A percentile compares a stretch with the other conserved stretches of the same genome.
phyloP scores from a whole-genome alignment of 2,888 invertebrate genomes.

The Aproaerema taeniolella region DNA sequence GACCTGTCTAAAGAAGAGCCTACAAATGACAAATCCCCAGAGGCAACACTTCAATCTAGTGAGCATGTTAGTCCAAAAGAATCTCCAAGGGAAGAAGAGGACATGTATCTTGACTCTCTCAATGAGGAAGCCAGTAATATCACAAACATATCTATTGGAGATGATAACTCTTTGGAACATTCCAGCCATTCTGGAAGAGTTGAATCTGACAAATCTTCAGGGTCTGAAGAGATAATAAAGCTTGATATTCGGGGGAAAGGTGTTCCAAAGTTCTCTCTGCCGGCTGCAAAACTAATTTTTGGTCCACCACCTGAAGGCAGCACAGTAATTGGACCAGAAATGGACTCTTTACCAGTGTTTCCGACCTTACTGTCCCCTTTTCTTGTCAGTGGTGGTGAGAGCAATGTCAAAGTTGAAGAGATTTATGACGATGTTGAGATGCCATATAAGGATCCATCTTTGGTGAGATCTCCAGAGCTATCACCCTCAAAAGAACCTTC shows the following conservation, averaged over 20 bases:
- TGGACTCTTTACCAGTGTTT: constrained; percentile 51
- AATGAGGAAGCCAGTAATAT: constrained; percentile 45
- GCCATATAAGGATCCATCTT: constrained; percentile 26
- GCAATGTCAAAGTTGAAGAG: constrained; percentile 43
- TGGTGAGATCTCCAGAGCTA: constrained; percentile 23
- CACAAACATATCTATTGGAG: constrained; percentile 28
- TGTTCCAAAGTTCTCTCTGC: constrained; percentile 49
- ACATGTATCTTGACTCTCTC: constrained; percentile 53
- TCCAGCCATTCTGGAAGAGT: constrained; percentile 28
- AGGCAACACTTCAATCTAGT: constrained; percentile 18
- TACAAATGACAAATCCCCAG: constrained; percentile 29
- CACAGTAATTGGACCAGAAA: constrained; percentile 40
- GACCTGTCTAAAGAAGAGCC: constrained; percentile 49
- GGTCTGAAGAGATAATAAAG: constrained; percentile 69
- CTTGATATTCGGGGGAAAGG: constrained; percentile 67
- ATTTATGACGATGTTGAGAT: constrained; percentile 34
- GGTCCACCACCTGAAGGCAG: constrained; percentile 63
- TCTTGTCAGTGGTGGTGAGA: constrained; percentile 48
- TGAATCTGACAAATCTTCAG: constrained; percentile 43
- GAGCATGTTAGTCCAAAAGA: constrained; percentile 31
- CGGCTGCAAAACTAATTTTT: constrained; percentile 60
- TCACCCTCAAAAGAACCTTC: constrained; percentile 27
- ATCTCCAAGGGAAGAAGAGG: constrained; percentile 44
- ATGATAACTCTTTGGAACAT: constrained; percentile 27
- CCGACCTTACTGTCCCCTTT: constrained; percentile 58